phyloP scores from a whole-genome alignment of 2,888 invertebrate genomes.

The Pristionchus maxplancki region DNA sequence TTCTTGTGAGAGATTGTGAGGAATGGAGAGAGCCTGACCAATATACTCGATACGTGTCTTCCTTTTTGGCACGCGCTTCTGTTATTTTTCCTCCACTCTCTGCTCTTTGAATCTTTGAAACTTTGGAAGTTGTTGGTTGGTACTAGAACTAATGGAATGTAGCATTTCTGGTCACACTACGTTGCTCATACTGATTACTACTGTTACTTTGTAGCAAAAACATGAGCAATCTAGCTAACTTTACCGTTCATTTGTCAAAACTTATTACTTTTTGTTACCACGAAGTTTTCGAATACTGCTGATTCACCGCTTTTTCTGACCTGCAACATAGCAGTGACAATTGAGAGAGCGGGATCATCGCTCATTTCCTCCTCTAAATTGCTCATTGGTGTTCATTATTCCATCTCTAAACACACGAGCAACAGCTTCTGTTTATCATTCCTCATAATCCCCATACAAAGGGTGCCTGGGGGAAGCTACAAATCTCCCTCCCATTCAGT shows the following conservation, averaged over 20 bases:
- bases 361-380: background rate
- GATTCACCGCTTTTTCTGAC: no score
- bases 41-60: background rate
- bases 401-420: background rate
- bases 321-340: background rate
- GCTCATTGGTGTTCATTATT: slow-evolving; percentile 2
- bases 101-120: background rate
- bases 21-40: background rate
- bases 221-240: no score
- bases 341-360: no score
- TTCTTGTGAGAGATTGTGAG: background rate
- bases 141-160: background rate
- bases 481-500: background rate
- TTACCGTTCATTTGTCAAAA: no score
- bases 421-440: background rate
- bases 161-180: background rate
- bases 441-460: background rate
- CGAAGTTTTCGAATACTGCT: no score
- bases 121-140: no score
- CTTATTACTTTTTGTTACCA: no score
- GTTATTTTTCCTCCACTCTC: background rate
- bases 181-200: no score
- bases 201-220: no score
- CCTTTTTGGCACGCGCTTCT: background rate
- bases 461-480: background rate